A percentile compares a stretch with the other conserved stretches of the same genome.
These are phyloP conservation scores for Drosophila prostipennis DNA, from an alignment of 2,888 invertebrate species.

Conservation along the genomic window DNA sequence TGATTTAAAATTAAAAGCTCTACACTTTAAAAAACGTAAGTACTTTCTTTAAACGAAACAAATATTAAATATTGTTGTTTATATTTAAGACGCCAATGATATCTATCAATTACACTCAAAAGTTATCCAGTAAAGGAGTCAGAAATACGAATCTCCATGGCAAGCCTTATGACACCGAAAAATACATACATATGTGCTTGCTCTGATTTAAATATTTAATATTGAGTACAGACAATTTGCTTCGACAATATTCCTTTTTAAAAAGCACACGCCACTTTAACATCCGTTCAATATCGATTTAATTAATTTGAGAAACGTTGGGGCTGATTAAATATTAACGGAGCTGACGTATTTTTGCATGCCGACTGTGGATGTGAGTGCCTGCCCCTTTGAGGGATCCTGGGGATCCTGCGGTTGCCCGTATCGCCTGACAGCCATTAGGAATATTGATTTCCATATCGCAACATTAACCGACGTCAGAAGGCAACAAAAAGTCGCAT, in stretches of 20 bases:
- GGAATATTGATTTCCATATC: constrained; percentile 77
- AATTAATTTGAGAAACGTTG: constrained; percentile 54
- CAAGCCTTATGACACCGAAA: not conserved
- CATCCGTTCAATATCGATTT: constrained; percentile 36
- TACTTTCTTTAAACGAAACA: too few relatives aligned
- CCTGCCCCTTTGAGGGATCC: constrained; percentile 14
- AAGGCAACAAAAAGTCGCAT: constrained; percentile 42
- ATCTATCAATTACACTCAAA: too few relatives aligned
- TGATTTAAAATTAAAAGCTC: too few relatives aligned
- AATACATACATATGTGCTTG: not conserved
- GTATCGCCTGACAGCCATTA: constrained; percentile 70
- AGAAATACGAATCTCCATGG: too few relatives aligned
- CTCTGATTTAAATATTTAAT: not conserved
- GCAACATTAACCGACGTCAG: constrained; percentile 59
- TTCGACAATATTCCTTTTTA: not conserved
- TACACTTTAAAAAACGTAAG: too few relatives aligned
- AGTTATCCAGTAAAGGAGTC: too few relatives aligned
- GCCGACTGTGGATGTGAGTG: constrained; percentile 33
- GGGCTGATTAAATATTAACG: constrained; percentile 47
- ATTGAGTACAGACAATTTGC: not conserved
- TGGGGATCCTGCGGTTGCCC: constrained; percentile 14
- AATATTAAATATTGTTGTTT: too few relatives aligned
- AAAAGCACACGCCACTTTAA: not conserved
- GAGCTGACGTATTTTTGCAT: constrained; percentile 35
- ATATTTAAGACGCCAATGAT: too few relatives aligned